Conservation (phyloP, 2,888 invertebrate genomes). For the Lagria hirta region DNA sequence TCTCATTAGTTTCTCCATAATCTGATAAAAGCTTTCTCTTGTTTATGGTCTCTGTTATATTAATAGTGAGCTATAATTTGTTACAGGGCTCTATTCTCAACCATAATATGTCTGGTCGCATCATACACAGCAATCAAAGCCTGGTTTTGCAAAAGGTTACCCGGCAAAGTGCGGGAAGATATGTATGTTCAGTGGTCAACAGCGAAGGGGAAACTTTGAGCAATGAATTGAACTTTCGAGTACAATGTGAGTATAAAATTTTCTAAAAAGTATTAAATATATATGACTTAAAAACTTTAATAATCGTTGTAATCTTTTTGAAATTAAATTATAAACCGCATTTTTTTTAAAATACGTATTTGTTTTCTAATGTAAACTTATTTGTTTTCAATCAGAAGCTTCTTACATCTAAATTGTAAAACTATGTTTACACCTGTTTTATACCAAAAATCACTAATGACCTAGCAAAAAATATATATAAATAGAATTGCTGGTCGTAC, state of each 20-base stretch:
- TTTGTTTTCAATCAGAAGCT: no score
- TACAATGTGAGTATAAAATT: constrained; percentile 87
- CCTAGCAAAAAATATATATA: no score
- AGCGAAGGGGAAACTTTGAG: constrained; percentile 85
- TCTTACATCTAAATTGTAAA: no score
- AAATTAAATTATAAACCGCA: no score
- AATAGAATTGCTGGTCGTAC: no score
- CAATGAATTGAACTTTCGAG: constrained; percentile 79
- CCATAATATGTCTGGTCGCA: constrained; percentile 84
- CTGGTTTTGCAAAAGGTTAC: constrained; percentile 88
- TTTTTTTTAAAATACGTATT: no score
- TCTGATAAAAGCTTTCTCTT: constrained; percentile 38
- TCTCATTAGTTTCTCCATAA: constrained; percentile 14
- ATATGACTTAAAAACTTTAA: no score
- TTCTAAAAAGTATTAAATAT: constrained; percentile 4
- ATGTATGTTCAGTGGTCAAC: constrained; percentile 87
- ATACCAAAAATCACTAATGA: no score
- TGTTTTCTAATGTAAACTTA: no score
- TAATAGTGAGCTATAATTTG: constrained; percentile 31
- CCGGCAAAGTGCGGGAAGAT: constrained; percentile 80
- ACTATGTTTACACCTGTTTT: no score
- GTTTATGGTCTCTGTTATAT: constrained; percentile 27
- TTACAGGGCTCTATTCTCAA: constrained; percentile 75
- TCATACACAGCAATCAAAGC: constrained; percentile 90
- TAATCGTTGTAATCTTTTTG: no score